Evolutionary conservation across 2,113 vertebrate genomes (phyloP), one percentile per base, ranked within the genome.

Genomic region (Phoenicopterus ruber): DNA sequence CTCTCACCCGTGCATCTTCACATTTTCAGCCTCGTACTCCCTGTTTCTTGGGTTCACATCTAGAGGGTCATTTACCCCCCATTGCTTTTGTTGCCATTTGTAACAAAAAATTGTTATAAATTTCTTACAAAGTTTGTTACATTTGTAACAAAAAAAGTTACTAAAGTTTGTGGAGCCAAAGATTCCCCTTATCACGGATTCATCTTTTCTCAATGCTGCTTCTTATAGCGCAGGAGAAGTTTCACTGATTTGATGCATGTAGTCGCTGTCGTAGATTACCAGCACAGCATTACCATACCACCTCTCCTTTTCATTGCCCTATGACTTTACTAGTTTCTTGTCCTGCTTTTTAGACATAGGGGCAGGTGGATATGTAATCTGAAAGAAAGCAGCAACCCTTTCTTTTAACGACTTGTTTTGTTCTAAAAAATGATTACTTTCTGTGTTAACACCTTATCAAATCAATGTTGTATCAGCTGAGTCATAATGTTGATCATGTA

Each of bases 31-130:
- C 7, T 76, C 0, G 0, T 55, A 21, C 24, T 74, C 12, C 8
- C 2, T 6, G 0, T 32, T 66, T 40, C 5, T 42, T 4, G 17
- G 7, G 17, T 4, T 65, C 11, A 3, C 7, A n/a, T 26, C 21
- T 42, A 24, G 14, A n/a, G 5, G 9, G 5, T n/a, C 6, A 9
- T 70, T 73, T 74, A n/a, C 2, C 0, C 2, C 0, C 0, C 0
- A 3, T 42, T 72, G 20, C 26, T 80, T 88, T 47, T 42, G 17
- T 42, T 69, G 32, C 20, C 2, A 3, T 17, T 26, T 26, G 17
- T 50, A 42, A 58, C 7, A 31, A 67, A 57, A n/a, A n/a, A n/a
- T 9, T 9, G 6, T 32, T 32, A 58, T 5, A 13, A 42, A 10
- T 8, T 69, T 34, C 8, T 61, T 25, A 29, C 2, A 31, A 20